Evolutionary conservation across 2,113 vertebrate genomes (phyloP).

Genomic region (Nyctereutes procyonoides): DNA sequence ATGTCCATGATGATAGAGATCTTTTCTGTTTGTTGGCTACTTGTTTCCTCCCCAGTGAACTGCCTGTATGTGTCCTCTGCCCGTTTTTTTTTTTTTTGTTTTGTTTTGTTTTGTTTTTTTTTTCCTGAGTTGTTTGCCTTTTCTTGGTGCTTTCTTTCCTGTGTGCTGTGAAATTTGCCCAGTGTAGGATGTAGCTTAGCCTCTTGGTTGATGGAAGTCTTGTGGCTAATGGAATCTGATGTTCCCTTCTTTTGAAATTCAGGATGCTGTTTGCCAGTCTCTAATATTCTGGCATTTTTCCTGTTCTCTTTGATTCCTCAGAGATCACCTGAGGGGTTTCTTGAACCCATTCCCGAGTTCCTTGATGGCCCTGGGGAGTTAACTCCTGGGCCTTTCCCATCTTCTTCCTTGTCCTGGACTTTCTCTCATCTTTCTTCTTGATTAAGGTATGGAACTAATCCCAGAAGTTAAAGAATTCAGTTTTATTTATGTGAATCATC

Average conservation of each 20-base stretch:
- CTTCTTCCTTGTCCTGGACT: not conserved
- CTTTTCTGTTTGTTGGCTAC: not conserved
- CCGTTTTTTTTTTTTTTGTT: no score
- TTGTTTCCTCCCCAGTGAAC: not conserved
- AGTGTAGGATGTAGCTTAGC: not conserved
- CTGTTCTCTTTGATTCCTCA: not conserved
- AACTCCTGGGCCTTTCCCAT: not conserved
- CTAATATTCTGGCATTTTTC: not conserved
- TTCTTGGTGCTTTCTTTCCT: not conserved
- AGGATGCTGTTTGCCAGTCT: not conserved
- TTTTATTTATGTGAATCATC: not conserved
- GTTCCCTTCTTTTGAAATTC: not conserved
- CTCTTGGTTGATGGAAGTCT: not conserved
- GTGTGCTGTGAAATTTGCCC: not conserved
- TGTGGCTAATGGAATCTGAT: not conserved
- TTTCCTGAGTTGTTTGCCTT: not conserved
- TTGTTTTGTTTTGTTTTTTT: no score
- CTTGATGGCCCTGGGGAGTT: not conserved
- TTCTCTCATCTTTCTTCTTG: not conserved
- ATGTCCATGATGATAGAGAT: not conserved
- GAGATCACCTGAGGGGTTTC: not conserved
- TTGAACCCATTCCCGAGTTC: not conserved
- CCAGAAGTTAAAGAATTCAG: not conserved
- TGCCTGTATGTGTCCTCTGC: not conserved
- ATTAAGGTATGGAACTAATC: not conserved